Conservation (phyloP, 1,140 invertebrate species). For the Drosophila setifemur region DNA sequence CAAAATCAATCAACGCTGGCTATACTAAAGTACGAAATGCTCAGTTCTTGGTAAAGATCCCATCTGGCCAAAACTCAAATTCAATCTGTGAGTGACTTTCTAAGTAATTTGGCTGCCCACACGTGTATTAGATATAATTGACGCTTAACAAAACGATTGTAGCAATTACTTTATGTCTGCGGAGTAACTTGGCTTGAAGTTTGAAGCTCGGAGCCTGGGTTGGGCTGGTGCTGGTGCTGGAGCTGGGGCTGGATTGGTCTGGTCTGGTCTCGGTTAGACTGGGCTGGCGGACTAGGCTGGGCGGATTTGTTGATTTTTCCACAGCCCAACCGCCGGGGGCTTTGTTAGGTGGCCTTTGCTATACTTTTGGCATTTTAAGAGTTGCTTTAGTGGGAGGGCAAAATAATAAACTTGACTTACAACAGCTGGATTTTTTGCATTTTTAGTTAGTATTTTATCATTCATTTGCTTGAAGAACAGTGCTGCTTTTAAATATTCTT, state of each 20-base stretch:
- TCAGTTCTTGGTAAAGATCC: background rate
- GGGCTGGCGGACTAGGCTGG: slow-evolving; percentile 5
- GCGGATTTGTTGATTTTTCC: slow-evolving; percentile 18
- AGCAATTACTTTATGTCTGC: slow-evolving; percentile 33
- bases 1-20: too few species aligned
- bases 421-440: too few species aligned
- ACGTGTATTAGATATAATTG: background rate
- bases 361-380: slow-evolving; percentile 57
- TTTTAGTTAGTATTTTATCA: too few species aligned
- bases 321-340: background rate
- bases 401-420: too few species aligned
- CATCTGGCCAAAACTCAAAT: background rate
- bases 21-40: background rate
- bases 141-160: slow-evolving; percentile 19
- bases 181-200: background rate
- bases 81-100: background rate
- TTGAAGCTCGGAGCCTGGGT: background rate
- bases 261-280: background rate
- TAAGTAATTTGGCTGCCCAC: slow-evolving; percentile 14
- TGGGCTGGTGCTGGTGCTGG: slow-evolving; percentile 22
- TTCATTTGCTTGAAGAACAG: too few species aligned
- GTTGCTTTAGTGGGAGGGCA: background rate
- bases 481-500: too few species aligned
- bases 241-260: background rate
- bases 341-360: slow-evolving; percentile 44